Evolutionary conservation across 2,113 vertebrate species (phyloP).

Genomic region (Tichodroma muraria): DNA sequence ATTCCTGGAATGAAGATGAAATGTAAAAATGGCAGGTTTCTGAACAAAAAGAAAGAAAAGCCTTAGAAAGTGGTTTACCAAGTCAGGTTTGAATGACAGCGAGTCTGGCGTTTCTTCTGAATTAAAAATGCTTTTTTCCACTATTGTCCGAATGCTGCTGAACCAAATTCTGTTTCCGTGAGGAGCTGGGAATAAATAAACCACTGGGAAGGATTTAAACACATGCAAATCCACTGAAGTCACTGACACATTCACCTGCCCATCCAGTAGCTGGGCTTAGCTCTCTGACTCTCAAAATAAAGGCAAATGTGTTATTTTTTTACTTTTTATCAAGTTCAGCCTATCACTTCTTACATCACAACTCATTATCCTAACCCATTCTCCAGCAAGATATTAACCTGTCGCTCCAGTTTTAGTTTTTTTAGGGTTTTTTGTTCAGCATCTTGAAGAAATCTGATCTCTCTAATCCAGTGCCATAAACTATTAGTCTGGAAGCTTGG

Average conservation of each 20-base stretch:
- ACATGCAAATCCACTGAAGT: background rate
- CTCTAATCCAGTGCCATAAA: background rate
- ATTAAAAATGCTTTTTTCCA: background rate
- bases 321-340: background rate
- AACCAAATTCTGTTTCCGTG: background rate
- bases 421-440: background rate
- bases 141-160: background rate
- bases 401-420: background rate
- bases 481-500: background rate
- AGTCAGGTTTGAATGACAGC: slow-evolving; percentile 2
- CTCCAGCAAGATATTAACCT: background rate
- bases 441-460: background rate
- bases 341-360: background rate
- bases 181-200: background rate
- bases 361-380: background rate
- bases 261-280: background rate
- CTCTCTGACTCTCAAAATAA: background rate
- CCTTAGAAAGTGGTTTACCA: slow-evolving; percentile 13
- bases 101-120: background rate
- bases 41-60: background rate
- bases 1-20: slow-evolving; percentile 58
- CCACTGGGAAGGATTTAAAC: background rate
- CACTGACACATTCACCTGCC: background rate
- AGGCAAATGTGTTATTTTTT: background rate
- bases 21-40: slow-evolving; percentile 34